These are phyloP conservation scores for Pagetopsis macropterus DNA, from an alignment of 2,797 vertebrate genomes.

Conservation along the genomic window DNA sequence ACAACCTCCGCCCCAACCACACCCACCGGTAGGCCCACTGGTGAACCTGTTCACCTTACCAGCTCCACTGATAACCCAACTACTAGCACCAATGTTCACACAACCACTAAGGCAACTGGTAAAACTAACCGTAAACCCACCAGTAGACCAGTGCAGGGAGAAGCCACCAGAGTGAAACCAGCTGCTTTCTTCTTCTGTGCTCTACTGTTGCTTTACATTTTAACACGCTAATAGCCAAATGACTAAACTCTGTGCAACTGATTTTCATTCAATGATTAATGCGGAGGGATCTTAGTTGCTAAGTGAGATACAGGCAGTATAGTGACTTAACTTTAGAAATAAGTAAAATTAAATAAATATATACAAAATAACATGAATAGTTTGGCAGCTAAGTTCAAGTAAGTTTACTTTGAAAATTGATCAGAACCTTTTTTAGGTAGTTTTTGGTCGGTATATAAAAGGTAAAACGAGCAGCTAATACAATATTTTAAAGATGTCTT, in stretches of 20 bases:
- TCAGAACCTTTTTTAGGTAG: not conserved
- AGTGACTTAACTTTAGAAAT: not conserved
- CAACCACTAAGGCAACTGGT: slow-evolving; percentile 17
- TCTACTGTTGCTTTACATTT: slow-evolving; percentile 49
- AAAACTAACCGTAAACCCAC: slow-evolving; percentile 40
- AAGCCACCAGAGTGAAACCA: slow-evolving; percentile 37
- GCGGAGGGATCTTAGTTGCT: not conserved
- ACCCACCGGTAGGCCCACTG: slow-evolving; percentile 68
- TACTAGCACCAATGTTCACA: slow-evolving; percentile 9
- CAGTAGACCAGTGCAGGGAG: slow-evolving; percentile 42
- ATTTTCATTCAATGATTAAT: not conserved
- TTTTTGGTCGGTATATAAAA: not conserved
- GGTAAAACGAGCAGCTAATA: not conserved
- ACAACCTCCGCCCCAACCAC: slow-evolving; percentile 52
- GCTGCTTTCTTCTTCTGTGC: slow-evolving; percentile 39
- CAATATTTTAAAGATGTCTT: not conserved
- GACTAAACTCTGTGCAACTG: slow-evolving; percentile 6
- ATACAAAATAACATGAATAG: not conserved
- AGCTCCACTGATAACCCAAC: slow-evolving; percentile 45
- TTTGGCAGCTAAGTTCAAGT: slow-evolving; percentile 40
- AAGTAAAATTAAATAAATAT: not conserved
- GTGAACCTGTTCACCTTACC: slow-evolving; percentile 46
- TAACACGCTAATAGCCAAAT: slow-evolving; percentile 24
- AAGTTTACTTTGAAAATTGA: slow-evolving; percentile 8
- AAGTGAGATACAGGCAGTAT: not conserved